Evolutionary conservation across 2,888 invertebrate genomes (phyloP), one percentile per base, ranked within the genome.

Genomic region (Mesorhabditis sp.): DNA sequence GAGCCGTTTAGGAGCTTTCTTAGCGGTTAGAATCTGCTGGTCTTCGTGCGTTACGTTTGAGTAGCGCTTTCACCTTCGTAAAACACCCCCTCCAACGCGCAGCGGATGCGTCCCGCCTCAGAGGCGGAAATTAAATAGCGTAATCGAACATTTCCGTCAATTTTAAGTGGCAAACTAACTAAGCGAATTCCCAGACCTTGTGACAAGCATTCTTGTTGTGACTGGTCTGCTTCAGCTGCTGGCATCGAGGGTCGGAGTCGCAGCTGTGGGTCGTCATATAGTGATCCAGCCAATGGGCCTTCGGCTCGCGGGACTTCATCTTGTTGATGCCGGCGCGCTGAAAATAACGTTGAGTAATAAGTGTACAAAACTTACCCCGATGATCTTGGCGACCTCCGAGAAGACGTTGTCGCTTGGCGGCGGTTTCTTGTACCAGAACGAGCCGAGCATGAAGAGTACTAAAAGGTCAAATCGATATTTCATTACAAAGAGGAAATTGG

Each of bases 341-440:
- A 67, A 75, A 45, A 45, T 4, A 50, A 50, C n/a, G n/a, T 13
- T 50, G 2, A 50, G 7, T 50, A 13, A 50, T 10, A 50, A 6
- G 7, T 10, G 50, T 10, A 50, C 50, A 50, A 50, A 50, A 50
- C 7, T 50, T 50, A 45, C 93, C 67, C 89, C 87, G 70, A 94
- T 90, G 85, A 93, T 93, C 74, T 90, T 90, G 41, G 90, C 88
- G 0, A 94, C 93, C 85, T 90, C 89, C 4, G 92, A 90, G 41
- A 95, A 88, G 78, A 95, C 89, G 84, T 95, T 95, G 45, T 93
- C 94, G 68, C 91, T 89, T 0, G 94, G 93, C 65, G 92, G 90
- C 78, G 91, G 90, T 64, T 92, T 90, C 73, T 89, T 90, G 85
- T 95, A 96, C 78, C 91, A 79, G 0, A 89, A 89, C 82, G 90